These are phyloP conservation scores for Tragelaphus buxtoni DNA, from an alignment of 2,113 vertebrate genomes.

Conservation along the genomic window DNA sequence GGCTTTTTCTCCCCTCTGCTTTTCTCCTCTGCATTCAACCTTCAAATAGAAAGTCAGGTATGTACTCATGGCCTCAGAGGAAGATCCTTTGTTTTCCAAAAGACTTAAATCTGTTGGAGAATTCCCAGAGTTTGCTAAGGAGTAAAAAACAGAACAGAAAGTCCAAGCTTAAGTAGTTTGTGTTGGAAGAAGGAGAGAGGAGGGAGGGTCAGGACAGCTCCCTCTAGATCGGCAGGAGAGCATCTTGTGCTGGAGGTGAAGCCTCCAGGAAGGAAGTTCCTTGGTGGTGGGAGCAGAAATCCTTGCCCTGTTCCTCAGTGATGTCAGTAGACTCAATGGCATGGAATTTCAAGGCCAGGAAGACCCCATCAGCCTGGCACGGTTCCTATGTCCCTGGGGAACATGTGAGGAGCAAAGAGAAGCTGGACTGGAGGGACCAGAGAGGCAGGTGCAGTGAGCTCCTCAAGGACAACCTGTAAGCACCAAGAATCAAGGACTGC, in stretches of 20 bases:
- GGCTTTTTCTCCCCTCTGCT: background rate
- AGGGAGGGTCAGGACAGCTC: background rate
- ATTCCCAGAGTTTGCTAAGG: background rate
- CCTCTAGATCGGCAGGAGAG: background rate
- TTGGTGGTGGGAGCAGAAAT: background rate
- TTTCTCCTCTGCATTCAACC: background rate
- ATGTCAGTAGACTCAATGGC: background rate
- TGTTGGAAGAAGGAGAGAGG: background rate
- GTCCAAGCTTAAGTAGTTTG: background rate
- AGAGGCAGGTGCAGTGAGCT: background rate
- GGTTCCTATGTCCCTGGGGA: background rate
- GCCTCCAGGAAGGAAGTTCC: background rate
- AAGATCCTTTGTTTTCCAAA: background rate
- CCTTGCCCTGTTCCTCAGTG: background rate
- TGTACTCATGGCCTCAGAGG: background rate
- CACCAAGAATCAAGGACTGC: background rate
- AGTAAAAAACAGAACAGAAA: background rate
- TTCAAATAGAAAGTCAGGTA: background rate
- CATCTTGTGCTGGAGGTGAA: background rate
- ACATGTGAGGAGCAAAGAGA: background rate
- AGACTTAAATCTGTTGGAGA: background rate
- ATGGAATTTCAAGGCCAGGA: background rate
- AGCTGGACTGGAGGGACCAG: background rate
- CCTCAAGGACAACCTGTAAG: background rate
- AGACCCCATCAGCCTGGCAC: background rate